Evolutionary conservation across 1,140 invertebrate genomes (phyloP).

Genomic region (Drosophila pruinosa): DNA sequence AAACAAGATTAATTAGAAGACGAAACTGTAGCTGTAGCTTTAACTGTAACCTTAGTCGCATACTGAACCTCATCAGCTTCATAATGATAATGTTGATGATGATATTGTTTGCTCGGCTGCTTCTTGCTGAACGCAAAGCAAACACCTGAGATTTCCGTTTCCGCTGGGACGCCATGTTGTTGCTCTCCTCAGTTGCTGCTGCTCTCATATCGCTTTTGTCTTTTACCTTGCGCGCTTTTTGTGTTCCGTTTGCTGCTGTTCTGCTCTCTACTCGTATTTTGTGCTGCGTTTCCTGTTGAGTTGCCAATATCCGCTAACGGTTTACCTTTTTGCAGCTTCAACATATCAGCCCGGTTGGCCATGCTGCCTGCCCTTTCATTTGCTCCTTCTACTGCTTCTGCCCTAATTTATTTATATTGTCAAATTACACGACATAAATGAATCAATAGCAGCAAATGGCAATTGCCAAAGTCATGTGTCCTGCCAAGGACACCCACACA

Average conservation of each 20-base stretch:
- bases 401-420: constrained; percentile 78
- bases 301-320: constrained; percentile 69
- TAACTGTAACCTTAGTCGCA: constrained; percentile 7
- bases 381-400: constrained; percentile 2
- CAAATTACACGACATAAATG: constrained; percentile 78
- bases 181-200: background rate
- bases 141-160: constrained; percentile 78
- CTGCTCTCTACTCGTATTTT: constrained; percentile 12
- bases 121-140: constrained; percentile 46
- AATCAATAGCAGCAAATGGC: constrained; percentile 56
- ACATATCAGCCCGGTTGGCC: background rate
- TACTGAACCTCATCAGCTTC: background rate
- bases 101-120: constrained; percentile 2
- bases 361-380: background rate
- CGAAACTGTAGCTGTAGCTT: constrained; percentile 25
- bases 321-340: constrained; percentile 3
- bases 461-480: constrained; percentile 25
- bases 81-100: background rate
- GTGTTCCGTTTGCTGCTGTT: background rate
- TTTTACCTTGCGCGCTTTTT: constrained; percentile 25
- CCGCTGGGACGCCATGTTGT: constrained; percentile 53
- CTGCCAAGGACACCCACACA: constrained; percentile 31
- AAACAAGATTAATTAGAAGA: constrained; percentile 79
- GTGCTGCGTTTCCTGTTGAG: constrained; percentile 65
- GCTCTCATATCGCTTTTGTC: constrained; percentile 19